phyloP scores from a whole-genome alignment of 2,888 invertebrate species.

The Uloborus plumipes region DNA sequence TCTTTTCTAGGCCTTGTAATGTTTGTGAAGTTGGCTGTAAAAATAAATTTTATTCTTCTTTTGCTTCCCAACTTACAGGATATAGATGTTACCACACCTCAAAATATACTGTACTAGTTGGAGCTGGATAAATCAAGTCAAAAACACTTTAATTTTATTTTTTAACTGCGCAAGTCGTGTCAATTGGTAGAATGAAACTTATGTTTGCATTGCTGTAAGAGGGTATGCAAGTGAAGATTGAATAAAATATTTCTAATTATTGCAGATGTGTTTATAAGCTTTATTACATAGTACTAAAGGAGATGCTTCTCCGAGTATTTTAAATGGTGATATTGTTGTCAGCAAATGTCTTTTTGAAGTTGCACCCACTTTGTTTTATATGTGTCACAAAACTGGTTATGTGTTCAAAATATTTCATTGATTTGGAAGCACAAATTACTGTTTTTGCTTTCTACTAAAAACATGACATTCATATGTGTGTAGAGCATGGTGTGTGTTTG shows the following conservation, averaged over 20 bases:
- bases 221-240: conserved; percentile 21
- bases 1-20: conserved; percentile 19
- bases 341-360: conserved; percentile 20
- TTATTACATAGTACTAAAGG: conserved; percentile 3
- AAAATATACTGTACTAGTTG: too few species aligned
- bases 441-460: conserved; percentile 43
- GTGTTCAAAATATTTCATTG: conserved; percentile 47
- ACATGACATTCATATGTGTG: conserved; percentile 53
- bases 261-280: conserved; percentile 24
- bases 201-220: conserved; percentile 30
- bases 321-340: conserved; percentile 47
- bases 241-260: conserved; percentile 23
- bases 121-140: too few species aligned
- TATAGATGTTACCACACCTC: too few species aligned
- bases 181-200: conserved; percentile 2
- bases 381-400: conserved; percentile 16
- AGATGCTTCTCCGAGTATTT: conserved; percentile 25
- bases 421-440: conserved; percentile 22
- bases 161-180: conserved; percentile 19
- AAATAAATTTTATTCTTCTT: too few species aligned
- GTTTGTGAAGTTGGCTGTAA: conserved; percentile 17
- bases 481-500: conserved; percentile 44
- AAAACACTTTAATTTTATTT: neutral
- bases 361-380: conserved; percentile 17
- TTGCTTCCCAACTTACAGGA: too few species aligned